Conservation (phyloP, 2,797 vertebrate species). For the Hylomyscus alleni region DNA sequence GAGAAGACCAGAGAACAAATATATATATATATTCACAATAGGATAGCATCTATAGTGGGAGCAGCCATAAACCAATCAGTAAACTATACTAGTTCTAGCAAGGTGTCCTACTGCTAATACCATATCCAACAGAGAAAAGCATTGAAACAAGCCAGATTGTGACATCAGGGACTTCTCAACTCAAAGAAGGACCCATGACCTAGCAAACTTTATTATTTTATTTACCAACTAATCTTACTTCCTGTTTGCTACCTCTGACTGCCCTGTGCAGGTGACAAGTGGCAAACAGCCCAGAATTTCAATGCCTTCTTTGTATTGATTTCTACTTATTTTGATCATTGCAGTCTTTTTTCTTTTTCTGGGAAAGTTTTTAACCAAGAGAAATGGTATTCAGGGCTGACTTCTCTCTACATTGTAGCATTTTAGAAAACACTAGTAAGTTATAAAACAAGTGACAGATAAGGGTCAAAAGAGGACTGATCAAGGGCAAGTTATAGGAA, state of each 20-base stretch:
- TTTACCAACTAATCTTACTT: slow-evolving; percentile 53
- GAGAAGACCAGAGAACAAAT: not conserved
- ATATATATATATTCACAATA: too few species aligned
- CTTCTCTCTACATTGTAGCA: slow-evolving; percentile 69
- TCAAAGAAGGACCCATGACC: not conserved
- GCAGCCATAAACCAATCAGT: not conserved
- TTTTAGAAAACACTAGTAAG: slow-evolving; percentile 71
- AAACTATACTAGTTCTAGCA: not conserved
- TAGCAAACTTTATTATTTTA: not conserved
- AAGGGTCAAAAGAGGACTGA: slow-evolving; percentile 70
- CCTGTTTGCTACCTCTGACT: slow-evolving; percentile 11
- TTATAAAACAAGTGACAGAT: slow-evolving; percentile 70
- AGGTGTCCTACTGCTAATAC: not conserved
- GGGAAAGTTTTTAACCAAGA: slow-evolving; percentile 75
- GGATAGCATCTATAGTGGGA: not conserved
- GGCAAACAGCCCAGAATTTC: slow-evolving; percentile 73
- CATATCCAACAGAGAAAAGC: not conserved
- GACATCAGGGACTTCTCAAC: not conserved
- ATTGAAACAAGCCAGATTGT: not conserved
- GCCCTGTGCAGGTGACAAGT: slow-evolving; percentile 59
- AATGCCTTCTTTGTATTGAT: slow-evolving; percentile 78
- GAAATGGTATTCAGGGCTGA: slow-evolving; percentile 65
- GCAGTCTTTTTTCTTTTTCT: slow-evolving; percentile 66
- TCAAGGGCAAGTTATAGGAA: slow-evolving; percentile 63
- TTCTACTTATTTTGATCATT: slow-evolving; percentile 82